Conservation (phyloP, 2,797 vertebrate species). For the Oreortyx pictus region DNA sequence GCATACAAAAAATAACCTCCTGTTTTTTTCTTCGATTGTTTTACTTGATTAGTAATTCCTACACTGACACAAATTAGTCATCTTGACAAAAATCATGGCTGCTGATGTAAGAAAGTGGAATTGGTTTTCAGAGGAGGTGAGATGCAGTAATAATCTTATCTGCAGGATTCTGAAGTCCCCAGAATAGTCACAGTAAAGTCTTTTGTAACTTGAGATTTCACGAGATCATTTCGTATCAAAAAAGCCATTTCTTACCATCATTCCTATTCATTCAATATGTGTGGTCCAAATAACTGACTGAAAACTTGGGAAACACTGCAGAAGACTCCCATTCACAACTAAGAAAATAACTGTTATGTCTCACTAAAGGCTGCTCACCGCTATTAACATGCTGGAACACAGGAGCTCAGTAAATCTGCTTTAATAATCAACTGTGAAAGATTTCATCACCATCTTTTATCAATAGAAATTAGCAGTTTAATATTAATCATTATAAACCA, state of each 20-base stretch:
- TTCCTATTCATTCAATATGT: background rate
- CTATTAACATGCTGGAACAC: background rate
- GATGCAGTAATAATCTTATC: accelerated
- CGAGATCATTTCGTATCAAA: background rate
- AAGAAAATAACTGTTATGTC: background rate
- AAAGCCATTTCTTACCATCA: background rate
- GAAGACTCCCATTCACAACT: background rate
- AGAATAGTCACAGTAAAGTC: background rate
- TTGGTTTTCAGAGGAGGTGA: background rate
- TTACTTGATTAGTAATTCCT: background rate
- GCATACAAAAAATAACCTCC: background rate
- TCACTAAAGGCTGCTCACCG: background rate
- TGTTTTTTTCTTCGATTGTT: background rate
- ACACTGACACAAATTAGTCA: background rate
- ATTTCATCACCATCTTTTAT: background rate
- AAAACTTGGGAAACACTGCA: background rate
- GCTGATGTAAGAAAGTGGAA: accelerated
- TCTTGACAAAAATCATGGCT: background rate
- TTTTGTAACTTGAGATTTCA: background rate
- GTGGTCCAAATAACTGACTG: background rate
- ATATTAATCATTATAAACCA: background rate
- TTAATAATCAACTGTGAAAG: background rate
- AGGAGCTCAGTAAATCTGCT: background rate
- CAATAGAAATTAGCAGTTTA: background rate
- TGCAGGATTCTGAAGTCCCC: background rate